Conservation (phyloP, 2,888 invertebrate species). For the Stenolophus ochropezus region DNA sequence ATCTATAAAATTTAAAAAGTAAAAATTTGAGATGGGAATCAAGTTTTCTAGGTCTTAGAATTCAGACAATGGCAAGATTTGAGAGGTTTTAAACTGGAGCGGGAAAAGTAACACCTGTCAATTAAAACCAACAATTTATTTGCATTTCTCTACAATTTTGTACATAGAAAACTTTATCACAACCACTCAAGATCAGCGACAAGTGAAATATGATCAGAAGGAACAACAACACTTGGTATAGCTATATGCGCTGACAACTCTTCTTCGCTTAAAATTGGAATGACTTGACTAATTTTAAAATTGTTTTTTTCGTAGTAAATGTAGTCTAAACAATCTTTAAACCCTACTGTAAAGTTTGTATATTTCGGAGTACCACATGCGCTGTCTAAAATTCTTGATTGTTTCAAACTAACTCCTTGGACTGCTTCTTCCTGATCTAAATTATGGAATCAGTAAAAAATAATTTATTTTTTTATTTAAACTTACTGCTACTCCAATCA, state of each 20-base stretch:
- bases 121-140: not conserved
- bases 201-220: constrained; percentile 95
- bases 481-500: constrained; percentile 89
- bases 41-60: no score
- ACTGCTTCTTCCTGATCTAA: constrained; percentile 81
- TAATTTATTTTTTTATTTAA: not conserved
- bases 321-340: constrained; percentile 93
- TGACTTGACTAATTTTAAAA: constrained; percentile 80
- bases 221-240: constrained; percentile 91
- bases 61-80: no score
- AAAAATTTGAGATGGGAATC: no score
- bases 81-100: not conserved
- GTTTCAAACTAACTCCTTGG: constrained; percentile 78
- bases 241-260: constrained; percentile 85
- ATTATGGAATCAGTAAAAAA: not conserved
- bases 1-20: no score
- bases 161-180: constrained; percentile 52
- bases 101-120: not conserved
- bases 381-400: constrained; percentile 81
- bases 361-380: constrained; percentile 90
- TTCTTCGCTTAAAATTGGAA: constrained; percentile 87
- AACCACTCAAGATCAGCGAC: constrained; percentile 85
- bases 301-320: constrained; percentile 86
- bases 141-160: not conserved
- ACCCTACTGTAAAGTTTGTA: constrained; percentile 90